A percentile compares a stretch with the other conserved stretches of the same genome.
These are phyloP conservation scores for Mimumesa dahlbomi DNA, from an alignment of 2,888 invertebrate genomes.

Conservation along the genomic window DNA sequence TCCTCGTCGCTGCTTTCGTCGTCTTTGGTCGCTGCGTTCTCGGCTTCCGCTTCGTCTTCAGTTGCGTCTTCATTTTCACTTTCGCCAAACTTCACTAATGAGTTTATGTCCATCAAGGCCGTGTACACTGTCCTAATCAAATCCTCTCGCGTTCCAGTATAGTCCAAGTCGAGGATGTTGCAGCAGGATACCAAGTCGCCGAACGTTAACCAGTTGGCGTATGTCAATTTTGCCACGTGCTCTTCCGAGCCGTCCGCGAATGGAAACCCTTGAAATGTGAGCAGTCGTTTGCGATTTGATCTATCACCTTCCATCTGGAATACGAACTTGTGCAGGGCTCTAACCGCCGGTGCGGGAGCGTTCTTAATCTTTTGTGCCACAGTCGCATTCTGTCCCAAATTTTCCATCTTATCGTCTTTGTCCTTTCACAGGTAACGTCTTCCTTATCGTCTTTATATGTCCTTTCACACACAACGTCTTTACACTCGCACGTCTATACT, in stretches of 20 bases:
- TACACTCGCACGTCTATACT: no score
- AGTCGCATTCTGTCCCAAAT: no score
- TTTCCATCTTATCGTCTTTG: no score
- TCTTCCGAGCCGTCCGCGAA: slow-evolving; percentile 3
- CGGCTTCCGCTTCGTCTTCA: no score
- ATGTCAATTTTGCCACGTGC: background rate
- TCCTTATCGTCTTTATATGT: no score
- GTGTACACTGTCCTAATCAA: slow-evolving; percentile 3
- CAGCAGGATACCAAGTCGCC: slow-evolving; percentile 20
- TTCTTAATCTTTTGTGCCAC: slow-evolving; percentile 1
- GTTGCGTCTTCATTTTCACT: background rate
- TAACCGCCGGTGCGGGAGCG: background rate
- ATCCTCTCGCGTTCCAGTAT: slow-evolving; percentile 13
- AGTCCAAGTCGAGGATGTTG: slow-evolving; percentile 19
- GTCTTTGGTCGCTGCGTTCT: no score
- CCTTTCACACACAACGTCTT: no score
- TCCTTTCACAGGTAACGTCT: no score
- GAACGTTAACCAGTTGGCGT: background rate
- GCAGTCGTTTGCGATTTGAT: slow-evolving; percentile 1
- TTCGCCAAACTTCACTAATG: background rate
- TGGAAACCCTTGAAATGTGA: slow-evolving; percentile 3
- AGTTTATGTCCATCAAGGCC: slow-evolving; percentile 15
- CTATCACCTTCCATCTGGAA: slow-evolving; percentile 4
- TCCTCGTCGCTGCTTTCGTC: background rate
- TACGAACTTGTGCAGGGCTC: slow-evolving; percentile 11